Evolutionary conservation across 2,797 vertebrate genomes (phyloP), one percentile per base, ranked within the genome.

Genomic region (Gephyroberyx darwinii): DNA sequence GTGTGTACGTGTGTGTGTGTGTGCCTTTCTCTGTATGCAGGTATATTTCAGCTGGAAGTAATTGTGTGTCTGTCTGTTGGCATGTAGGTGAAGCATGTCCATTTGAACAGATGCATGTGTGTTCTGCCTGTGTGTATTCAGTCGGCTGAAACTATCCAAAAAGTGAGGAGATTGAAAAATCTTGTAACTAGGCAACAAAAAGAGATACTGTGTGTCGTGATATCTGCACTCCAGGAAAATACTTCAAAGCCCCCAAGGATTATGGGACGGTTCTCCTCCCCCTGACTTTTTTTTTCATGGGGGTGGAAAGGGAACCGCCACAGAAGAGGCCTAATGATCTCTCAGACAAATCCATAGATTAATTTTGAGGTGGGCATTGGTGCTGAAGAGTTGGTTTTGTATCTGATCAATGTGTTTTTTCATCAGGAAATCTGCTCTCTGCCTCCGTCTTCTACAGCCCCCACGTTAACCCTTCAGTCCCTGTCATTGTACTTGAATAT

Each of bases 121-220:
- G 37, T 33, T 41, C 5, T 35, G 31, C 12, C 31, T 1, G 30
- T 54, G 52, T 30, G 31, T 47, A 74, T 8, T 69, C 14, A 13
- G 19, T 39, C 0, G 0, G 52, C 55, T 14, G 30, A 68, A 35
- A 48, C 59, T 9, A 61, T 58, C 22, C 60, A 68, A 79, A 55
- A 83, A 77, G 59, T 56, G 47, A 58, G 43, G 17, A 69, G 26
- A 51, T 31, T 53, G 47, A 64, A 65, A 66, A 66, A 71, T 57
- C 41, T 55, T 68, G 83, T 86, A 87, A 79, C 85, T 59, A 86
- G 79, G 86, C 86, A 92, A 91, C 88, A 85, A 82, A 88, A 80
- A 37, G 59, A 74, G 48, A 14, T 52, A 16, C 39, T 17, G 2
- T 71, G 31, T 37, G 65, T 83, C 5, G 16, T 60, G 65, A 60